Base-by-base conservation (phyloP, 2,888 invertebrate species). In the Eupithecia tripunctaria region DNA sequence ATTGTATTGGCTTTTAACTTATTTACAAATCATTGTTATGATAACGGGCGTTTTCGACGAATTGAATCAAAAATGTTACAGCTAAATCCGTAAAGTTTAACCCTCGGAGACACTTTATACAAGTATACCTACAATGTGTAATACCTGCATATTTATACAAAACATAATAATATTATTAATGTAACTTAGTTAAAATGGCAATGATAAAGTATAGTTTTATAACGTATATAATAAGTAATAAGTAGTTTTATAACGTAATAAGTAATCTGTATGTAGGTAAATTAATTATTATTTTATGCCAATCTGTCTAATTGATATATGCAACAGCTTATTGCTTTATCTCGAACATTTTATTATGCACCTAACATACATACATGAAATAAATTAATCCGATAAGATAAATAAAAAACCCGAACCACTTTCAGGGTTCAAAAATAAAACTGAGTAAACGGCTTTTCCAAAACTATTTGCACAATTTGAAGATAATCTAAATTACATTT, bases 171-270 rank as follows among this genome's bases (percentile, higher is more conserved):
- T 70, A 82, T 73, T 81, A 82, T 56, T 84, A 86, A 89, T 86
- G 84, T 87, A 89, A 84, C 86, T 88, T 84, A 87, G 84, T 82
- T 81, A 90, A 51, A 89, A 91, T 91, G 91, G 90, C 91, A 91
- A 91, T 91, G 87, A 86, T 88, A 85, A 87, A 84, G 84, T 65
- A 36, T 8, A 63, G 14, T 36, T n/a, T 63, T 12, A 64, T 12
- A 38, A 36, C n/a, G 14, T n/a, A n/a, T n/a, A n/a, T n/a, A n/a
- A n/a, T n/a, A n/a, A n/a, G n/a, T n/a, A n/a, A n/a, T n/a, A n/a
- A n/a, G n/a, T 8, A 63, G 14, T 36, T n/a, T 63, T 12, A 64
- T 12, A 38, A 36, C n/a, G 14, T n/a, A n/a, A n/a, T n/a, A 64
- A 21, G 38, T 64, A 41, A 8, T 21, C 8, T 63, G n/a, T 36